These are phyloP conservation scores for Stigmatopora argus DNA, from an alignment of 2,113 vertebrate genomes.

Conservation along the genomic window DNA sequence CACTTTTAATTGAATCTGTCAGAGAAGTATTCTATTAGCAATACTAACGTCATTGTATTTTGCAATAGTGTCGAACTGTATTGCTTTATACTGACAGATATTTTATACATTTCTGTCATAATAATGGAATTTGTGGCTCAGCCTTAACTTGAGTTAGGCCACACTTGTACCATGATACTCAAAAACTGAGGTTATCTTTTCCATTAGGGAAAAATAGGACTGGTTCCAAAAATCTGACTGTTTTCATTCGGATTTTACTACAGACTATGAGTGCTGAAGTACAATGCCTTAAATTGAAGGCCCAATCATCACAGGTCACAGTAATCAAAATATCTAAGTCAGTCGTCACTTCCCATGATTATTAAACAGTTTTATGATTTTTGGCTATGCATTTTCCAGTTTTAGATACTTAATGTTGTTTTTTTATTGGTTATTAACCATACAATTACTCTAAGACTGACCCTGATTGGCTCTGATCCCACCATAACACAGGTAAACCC, in stretches of 20 bases:
- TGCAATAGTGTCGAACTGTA: background rate
- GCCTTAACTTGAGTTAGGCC: background rate
- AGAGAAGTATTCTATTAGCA: background rate
- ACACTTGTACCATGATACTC: background rate
- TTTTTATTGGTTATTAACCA: background rate
- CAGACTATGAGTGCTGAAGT: too few relatives aligned
- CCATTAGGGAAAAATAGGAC: too few relatives aligned
- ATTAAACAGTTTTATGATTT: background rate
- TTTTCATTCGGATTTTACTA: too few relatives aligned
- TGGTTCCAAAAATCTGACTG: too few relatives aligned
- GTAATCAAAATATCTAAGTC: too few relatives aligned
- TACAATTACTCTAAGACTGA: too few relatives aligned
- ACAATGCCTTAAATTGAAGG: too few relatives aligned
- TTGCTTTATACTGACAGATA: background rate
- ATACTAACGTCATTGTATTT: background rate
- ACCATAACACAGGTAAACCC: background rate
- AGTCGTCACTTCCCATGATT: too few relatives aligned
- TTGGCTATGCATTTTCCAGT: background rate
- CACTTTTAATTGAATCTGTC: background rate
- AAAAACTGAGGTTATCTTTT: too few relatives aligned
- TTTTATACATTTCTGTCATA: background rate
- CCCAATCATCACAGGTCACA: too few relatives aligned
- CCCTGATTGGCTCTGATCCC: background rate
- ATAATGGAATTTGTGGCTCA: background rate
- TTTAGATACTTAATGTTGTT: background rate